Percentiles rank a stretch among this genome's conserved stretches.
phyloP scores from a whole-genome alignment of 1,140 invertebrate genomes.

The Panagrolaimus sp. region DNA sequence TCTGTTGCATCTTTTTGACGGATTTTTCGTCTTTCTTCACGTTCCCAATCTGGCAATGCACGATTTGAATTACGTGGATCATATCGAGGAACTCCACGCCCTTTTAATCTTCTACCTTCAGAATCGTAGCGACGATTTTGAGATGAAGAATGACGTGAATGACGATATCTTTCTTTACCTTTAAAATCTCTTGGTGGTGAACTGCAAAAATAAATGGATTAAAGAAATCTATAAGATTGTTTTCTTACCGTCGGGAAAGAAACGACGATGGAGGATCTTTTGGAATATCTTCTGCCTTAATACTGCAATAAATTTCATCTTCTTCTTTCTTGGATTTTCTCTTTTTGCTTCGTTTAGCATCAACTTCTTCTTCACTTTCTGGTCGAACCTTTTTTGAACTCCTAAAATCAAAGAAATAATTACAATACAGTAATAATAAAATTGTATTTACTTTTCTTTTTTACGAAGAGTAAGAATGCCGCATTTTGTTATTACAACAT shows the following conservation, averaged over 20 bases:
- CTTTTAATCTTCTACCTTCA: no score
- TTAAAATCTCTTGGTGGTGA: background rate
- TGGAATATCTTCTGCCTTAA: background rate
- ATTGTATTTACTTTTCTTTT: slow-evolving; percentile 8
- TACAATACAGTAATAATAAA: background rate
- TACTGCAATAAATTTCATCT: background rate
- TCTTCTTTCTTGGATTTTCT: background rate
- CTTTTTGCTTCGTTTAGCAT: background rate
- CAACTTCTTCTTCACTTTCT: background rate
- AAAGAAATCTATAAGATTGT: background rate
- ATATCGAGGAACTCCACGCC: no score
- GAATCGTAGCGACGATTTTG: no score
- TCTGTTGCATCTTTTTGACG: no score
- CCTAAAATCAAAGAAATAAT: background rate
- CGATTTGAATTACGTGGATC: no score
- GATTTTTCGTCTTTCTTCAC: no score
- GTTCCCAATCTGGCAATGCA: no score
- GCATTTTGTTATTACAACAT: slow-evolving; percentile 37
- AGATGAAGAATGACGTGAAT: no score
- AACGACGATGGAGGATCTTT: background rate
- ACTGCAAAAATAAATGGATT: background rate
- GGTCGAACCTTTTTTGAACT: background rate
- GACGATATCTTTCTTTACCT: no score
- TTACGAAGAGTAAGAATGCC: slow-evolving; percentile 21
- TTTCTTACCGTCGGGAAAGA: background rate